Evolutionary conservation across 2,888 invertebrate species (phyloP), one percentile per base, ranked within the genome.

Genomic region (Diloba caeruleocephala): DNA sequence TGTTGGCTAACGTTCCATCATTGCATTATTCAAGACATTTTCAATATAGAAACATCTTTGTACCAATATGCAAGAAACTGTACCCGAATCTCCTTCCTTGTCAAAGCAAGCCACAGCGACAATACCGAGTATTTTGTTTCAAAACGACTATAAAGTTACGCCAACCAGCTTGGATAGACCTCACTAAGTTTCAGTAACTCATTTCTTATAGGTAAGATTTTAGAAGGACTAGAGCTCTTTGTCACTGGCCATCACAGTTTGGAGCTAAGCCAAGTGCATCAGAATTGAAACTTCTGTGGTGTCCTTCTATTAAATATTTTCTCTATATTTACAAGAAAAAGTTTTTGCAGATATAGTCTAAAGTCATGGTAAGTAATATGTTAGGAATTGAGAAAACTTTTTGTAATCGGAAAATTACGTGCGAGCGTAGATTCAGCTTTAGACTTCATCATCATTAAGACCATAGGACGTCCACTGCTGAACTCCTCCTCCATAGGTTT

Each of bases 201-300:
- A 3, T 14, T 23, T 17, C n/a, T 34, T 48, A n/a, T 14, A 38
- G 4, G 42, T 33, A 39, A 2, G 3, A 15, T 49, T 56, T 38
- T 6, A 15, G 19, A 33, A 37, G 48, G 38, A 50, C 19, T 32
- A 41, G 14, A 17, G 63, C 19, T 61, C 53, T 50, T 48, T 12
- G 21, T 37, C 0, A 8, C 13, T 59, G 54, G 71, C 49, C 8
- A 21, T 1, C 9, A 33, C 31, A 53, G 25, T 57, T 58, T 74
- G 71, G 72, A 58, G 1, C 1, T 8, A 7, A 31, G 71, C 71
- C 71, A 74, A 71, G 21, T 71, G 71, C 71, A 71, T 54, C 60
- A 59, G 43, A 74, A 66, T 64, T 74, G 42, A 50, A 43, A 63
- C 52, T 52, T 58, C 33, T 45, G 36, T 50, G 34, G 45, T 29